Evolutionary conservation across 2,888 invertebrate genomes (phyloP).

Genomic region (Drosophila cognata): DNA sequence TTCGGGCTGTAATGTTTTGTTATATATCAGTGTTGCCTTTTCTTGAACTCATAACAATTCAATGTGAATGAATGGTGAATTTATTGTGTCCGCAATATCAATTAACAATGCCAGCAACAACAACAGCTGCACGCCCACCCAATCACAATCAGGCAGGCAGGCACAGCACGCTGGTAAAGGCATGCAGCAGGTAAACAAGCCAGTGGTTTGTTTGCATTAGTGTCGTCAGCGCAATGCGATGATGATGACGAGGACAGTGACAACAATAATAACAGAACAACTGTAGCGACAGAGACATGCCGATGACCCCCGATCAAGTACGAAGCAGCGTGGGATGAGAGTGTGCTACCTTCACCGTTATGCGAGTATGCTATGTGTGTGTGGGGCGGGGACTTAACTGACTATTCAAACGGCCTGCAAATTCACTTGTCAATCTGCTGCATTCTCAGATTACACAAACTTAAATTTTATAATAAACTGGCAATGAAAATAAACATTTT

Average conservation of each 20-base stretch:
- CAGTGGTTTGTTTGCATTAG: conserved; percentile 63
- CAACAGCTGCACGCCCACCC: conserved; percentile 46
- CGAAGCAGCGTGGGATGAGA: conserved; percentile 24
- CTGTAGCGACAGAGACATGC: conserved; percentile 36
- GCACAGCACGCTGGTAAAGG: conserved; percentile 2
- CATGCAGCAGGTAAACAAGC: conserved; percentile 63
- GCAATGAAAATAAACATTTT: not conserved
- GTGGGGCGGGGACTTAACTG: not conserved
- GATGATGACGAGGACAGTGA: conserved; percentile 13
- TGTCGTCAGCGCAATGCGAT: conserved; percentile 54
- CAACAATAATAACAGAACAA: conserved; percentile 25
- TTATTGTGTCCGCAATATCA: conserved; percentile 64
- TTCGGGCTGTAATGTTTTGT: conserved; percentile 16
- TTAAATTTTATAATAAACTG: not conserved
- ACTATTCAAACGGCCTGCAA: not conserved
- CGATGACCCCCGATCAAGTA: conserved; percentile 72
- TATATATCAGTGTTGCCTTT: conserved; percentile 30
- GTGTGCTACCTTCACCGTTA: conserved; percentile 41
- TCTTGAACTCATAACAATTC: conserved; percentile 53
- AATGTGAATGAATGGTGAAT: conserved; percentile 49
- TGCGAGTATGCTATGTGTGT: conserved; percentile 23
- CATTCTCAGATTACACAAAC: not conserved
- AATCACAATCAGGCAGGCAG: conserved; percentile 28
- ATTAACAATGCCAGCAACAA: conserved; percentile 56
- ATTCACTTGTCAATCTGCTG: not conserved